phyloP scores from a whole-genome alignment of 2,888 invertebrate genomes.

The Coremacera marginata region DNA sequence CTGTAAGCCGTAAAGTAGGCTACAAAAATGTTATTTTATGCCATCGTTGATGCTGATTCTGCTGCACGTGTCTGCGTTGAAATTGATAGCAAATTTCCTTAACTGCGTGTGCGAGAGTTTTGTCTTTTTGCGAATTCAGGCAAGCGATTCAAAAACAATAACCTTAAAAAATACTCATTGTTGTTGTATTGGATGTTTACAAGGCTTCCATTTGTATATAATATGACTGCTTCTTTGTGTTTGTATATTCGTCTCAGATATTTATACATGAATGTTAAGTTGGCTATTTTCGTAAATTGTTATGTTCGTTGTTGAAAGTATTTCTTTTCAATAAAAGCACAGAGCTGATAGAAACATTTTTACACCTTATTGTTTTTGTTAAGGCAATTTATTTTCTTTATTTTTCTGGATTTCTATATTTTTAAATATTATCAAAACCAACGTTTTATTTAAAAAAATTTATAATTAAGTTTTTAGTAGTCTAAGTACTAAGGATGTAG shows the following conservation, averaged over 20 bases:
- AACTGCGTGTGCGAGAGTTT: neutral
- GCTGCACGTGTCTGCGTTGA: neutral
- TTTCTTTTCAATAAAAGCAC: too few species aligned
- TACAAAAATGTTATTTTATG: conserved; percentile 16
- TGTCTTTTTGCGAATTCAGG: neutral
- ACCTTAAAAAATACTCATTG: conserved; percentile 12
- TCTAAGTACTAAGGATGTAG: too few species aligned
- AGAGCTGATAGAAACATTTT: too few species aligned
- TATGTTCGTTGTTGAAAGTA: neutral
- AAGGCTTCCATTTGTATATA: neutral
- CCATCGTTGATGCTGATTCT: neutral
- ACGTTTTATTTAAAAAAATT: too few species aligned
- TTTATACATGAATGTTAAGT: too few species aligned
- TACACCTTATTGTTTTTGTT: too few species aligned
- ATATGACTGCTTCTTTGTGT: neutral
- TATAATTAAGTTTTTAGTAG: too few species aligned
- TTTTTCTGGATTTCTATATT: too few species aligned
- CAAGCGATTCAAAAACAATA: neutral
- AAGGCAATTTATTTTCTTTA: too few species aligned
- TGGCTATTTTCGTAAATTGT: neutral
- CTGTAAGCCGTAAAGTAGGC: conserved; percentile 21
- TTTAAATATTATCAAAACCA: too few species aligned
- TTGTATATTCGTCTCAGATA: neutral
- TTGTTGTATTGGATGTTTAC: neutral
- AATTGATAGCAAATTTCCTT: neutral